Conservation (phyloP, 2,113 vertebrate species). For the Hassar affinis region DNA sequence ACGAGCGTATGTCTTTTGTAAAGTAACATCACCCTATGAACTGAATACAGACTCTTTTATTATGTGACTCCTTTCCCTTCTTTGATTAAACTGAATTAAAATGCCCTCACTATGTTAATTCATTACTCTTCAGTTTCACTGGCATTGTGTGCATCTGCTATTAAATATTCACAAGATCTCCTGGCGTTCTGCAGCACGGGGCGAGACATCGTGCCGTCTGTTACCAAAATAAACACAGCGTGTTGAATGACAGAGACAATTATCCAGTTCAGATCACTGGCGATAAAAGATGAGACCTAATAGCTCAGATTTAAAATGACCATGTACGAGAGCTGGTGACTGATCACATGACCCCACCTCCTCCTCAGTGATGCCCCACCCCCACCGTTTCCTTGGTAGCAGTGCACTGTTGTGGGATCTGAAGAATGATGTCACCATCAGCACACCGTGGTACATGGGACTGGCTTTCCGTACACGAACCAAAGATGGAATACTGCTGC, state of each 20-base stretch:
- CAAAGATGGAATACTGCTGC: conserved; percentile 82
- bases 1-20: too few relatives aligned
- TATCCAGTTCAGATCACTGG: conserved; percentile 7
- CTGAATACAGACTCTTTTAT: conserved; percentile 60
- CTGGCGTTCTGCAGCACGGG: conserved; percentile 11
- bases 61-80: neutral
- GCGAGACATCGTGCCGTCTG: conserved; percentile 22
- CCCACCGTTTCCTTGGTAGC: conserved; percentile 89
- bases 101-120: neutral
- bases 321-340: conserved; percentile 1
- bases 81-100: conserved; percentile 6
- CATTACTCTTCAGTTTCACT: neutral
- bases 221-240: conserved; percentile 36
- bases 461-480: conserved; percentile 89
- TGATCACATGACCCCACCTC: conserved; percentile 31
- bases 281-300: conserved; percentile 5
- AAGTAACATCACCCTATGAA: neutral
- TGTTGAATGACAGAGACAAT: conserved; percentile 22
- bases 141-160: conserved; percentile 2
- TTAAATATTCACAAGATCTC: conserved; percentile 32
- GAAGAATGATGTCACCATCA: conserved; percentile 87
- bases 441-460: conserved; percentile 91
- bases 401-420: conserved; percentile 93
- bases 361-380: conserved; percentile 85
- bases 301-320: conserved; percentile 23